These are phyloP conservation scores for Xerus rutilus DNA, from an alignment of 2,797 vertebrate genomes.

Conservation along the genomic window DNA sequence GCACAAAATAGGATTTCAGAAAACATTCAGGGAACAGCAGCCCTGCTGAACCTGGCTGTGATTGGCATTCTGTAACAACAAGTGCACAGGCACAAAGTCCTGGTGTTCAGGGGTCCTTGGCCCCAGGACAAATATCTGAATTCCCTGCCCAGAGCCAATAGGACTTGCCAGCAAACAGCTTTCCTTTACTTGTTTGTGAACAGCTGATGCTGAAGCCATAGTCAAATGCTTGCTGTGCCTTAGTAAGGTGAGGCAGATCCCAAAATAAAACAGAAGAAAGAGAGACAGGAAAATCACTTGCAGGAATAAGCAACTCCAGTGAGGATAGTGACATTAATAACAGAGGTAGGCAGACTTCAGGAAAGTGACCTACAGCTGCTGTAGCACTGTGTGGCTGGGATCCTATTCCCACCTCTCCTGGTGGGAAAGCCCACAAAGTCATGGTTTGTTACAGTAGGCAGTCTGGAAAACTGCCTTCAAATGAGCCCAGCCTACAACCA, in stretches of 20 bases:
- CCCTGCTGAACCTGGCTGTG: neutral
- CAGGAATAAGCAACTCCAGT: constrained; percentile 74
- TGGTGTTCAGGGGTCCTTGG: constrained; percentile 37
- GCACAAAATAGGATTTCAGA: constrained; percentile 59
- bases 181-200: constrained; percentile 77
- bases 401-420: constrained; percentile 7
- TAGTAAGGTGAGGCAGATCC: constrained; percentile 80
- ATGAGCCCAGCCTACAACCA: neutral
- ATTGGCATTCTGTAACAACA: constrained; percentile 41
- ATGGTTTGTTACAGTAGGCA: neutral
- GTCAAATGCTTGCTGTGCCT: constrained; percentile 75
- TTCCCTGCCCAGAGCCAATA: constrained; percentile 56
- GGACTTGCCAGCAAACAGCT: constrained; percentile 73
- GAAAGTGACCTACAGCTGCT: constrained; percentile 31
- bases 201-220: constrained; percentile 78
- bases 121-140: constrained; percentile 66
- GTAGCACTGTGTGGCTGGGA: neutral
- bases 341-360: constrained; percentile 25
- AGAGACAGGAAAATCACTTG: constrained; percentile 80
- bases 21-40: constrained; percentile 54
- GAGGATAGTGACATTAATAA: constrained; percentile 69
- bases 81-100: constrained; percentile 48
- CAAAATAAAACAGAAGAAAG: constrained; percentile 80
- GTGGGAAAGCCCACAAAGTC: neutral
- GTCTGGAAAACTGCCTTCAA: constrained; percentile 42